Evolutionary conservation across 2,888 invertebrate genomes (phyloP).

Genomic region (Ecdyonurus torrentis): DNA sequence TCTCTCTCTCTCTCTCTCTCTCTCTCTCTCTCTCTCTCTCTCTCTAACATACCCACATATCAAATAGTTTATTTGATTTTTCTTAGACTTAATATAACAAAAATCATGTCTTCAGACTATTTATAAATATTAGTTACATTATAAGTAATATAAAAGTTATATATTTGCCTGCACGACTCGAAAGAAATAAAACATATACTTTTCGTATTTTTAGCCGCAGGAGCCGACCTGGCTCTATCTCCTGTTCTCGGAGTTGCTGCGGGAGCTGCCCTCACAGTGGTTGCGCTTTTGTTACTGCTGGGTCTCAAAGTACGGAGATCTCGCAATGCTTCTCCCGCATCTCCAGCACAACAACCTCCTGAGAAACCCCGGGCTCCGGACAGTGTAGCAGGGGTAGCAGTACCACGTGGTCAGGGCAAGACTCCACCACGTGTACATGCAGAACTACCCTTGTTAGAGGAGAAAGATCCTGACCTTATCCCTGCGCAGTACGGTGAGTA

Average conservation of each 20-base stretch:
- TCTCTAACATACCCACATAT: too few relatives aligned
- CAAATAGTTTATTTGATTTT: too few relatives aligned
- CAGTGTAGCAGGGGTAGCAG: not conserved
- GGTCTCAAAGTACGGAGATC: slow-evolving; percentile 31
- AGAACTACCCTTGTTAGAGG: not conserved
- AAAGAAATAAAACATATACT: too few relatives aligned
- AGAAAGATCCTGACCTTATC: slow-evolving; percentile 16
- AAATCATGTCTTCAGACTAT: too few relatives aligned
- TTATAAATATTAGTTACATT: too few relatives aligned
- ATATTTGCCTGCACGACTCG: too few relatives aligned
- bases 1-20: too few relatives aligned
- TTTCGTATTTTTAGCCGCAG: slow-evolving; percentile 37
- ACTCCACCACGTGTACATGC: not conserved
- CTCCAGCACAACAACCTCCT: slow-evolving; percentile 10
- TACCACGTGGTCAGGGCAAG: not conserved
- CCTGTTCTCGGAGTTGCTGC: slow-evolving; percentile 36
- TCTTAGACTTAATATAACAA: too few relatives aligned
- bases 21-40: too few relatives aligned
- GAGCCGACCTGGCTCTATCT: slow-evolving; percentile 35
- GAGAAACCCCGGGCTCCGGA: slow-evolving; percentile 5
- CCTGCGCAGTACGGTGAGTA: slow-evolving; percentile 16
- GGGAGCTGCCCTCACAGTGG: slow-evolving; percentile 35
- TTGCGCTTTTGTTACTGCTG: slow-evolving; percentile 32
- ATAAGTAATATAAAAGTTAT: too few relatives aligned
- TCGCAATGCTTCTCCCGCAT: slow-evolving; percentile 18